Evolutionary conservation across 1,140 invertebrate genomes (phyloP).

Genomic region (Hormaphis cornu): DNA sequence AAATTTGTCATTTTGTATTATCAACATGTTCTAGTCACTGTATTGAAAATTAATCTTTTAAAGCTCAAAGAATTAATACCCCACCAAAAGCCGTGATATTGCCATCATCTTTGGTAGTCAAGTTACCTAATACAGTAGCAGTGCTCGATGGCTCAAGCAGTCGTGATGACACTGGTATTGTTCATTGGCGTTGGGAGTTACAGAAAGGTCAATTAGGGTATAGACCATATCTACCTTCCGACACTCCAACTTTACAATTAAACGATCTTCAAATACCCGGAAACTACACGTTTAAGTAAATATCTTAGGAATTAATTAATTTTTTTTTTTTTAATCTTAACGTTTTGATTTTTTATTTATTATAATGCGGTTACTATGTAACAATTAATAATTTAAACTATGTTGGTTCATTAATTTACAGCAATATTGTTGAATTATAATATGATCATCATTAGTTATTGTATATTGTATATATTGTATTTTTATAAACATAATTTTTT

Average conservation of each 20-base stretch:
- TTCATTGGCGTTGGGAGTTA: slow-evolving; percentile 71
- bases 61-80: slow-evolving; percentile 73
- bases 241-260: slow-evolving; percentile 72
- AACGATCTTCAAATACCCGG: slow-evolving; percentile 73
- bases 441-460: too few relatives aligned
- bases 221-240: slow-evolving; percentile 58
- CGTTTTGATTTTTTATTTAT: neutral
- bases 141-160: slow-evolving; percentile 77
- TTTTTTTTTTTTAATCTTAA: neutral
- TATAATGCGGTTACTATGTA: neutral
- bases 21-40: neutral
- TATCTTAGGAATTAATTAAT: slow-evolving; percentile 15
- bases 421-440: too few relatives aligned
- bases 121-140: slow-evolving; percentile 77
- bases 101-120: slow-evolving; percentile 71
- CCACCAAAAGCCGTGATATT: slow-evolving; percentile 77
- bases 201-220: slow-evolving; percentile 78
- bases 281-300: slow-evolving; percentile 80
- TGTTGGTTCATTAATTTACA: too few relatives aligned
- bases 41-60: neutral
- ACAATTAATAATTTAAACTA: too few relatives aligned
- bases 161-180: slow-evolving; percentile 53
- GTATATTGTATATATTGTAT: too few relatives aligned
- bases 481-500: slow-evolving; percentile 38
- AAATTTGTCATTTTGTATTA: slow-evolving; percentile 40